These are phyloP conservation scores for Phrynocephalus versicolor DNA, from an alignment of 2,113 vertebrate genomes.

Conservation along the genomic window DNA sequence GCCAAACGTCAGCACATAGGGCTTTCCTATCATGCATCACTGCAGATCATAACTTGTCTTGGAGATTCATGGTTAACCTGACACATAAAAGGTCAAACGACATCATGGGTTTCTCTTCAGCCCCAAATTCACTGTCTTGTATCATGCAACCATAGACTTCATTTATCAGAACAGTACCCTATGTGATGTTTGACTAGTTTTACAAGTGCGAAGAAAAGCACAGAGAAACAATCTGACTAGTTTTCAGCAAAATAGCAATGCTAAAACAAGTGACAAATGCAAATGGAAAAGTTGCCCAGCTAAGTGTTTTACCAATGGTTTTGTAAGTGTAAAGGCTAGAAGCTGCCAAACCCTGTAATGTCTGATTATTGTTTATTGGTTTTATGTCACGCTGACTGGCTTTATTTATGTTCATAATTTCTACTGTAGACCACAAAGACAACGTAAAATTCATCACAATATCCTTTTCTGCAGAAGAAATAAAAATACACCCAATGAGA, in stretches of 20 bases:
- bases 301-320: conserved; percentile 17
- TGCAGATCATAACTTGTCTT: neutral
- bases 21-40: neutral
- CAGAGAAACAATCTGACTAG: neutral
- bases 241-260: neutral
- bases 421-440: neutral
- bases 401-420: conserved; percentile 35
- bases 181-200: neutral
- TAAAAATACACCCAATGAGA: neutral
- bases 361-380: conserved; percentile 12
- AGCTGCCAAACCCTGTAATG: conserved; percentile 5
- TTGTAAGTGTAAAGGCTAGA: conserved; percentile 4
- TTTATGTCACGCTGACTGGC: neutral
- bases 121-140: neutral
- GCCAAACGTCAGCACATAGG: neutral
- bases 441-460: conserved; percentile 29
- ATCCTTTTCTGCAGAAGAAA: neutral
- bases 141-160: neutral
- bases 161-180: neutral
- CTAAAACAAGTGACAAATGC: conserved; percentile 18
- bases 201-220: neutral
- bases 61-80: neutral
- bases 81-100: too few species aligned
- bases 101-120: neutral
- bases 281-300: conserved; percentile 29